A percentile compares a stretch with the other conserved stretches of the same genome.
phyloP scores from a whole-genome alignment of 2,113 vertebrate genomes.

The Pogona vitticeps region DNA sequence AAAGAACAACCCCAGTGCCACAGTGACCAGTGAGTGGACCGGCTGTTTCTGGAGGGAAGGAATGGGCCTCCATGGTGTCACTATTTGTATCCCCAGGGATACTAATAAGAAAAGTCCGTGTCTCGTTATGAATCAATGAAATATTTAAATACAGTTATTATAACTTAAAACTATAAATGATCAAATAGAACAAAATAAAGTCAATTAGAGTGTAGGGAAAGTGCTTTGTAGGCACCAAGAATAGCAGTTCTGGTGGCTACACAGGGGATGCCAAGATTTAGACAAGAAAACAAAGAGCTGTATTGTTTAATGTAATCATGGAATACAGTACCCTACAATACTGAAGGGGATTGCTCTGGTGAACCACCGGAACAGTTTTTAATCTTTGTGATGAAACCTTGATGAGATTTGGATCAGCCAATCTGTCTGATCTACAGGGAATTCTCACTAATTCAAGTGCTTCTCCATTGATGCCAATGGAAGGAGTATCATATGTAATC shows the following conservation, averaged over 20 bases:
- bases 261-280: background rate
- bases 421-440: background rate
- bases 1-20: no score
- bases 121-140: no score
- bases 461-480: background rate
- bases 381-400: background rate
- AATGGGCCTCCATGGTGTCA: no score
- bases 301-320: background rate
- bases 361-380: background rate
- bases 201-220: no score
- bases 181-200: no score
- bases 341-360: background rate
- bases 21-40: no score
- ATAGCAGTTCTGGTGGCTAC: background rate
- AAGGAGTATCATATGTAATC: background rate
- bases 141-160: no score
- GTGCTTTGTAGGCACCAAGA: background rate
- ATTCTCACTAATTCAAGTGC: background rate
- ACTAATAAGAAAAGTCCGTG: no score
- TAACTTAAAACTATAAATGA: background rate
- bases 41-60: no score
- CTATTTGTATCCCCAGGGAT: no score
- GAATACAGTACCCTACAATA: background rate
- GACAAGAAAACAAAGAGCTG: background rate
- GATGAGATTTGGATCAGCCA: background rate